Evolutionary conservation across 1,140 invertebrate species (phyloP), one percentile per base, ranked within the genome.

Genomic region (Geopemphigus sp.): DNA sequence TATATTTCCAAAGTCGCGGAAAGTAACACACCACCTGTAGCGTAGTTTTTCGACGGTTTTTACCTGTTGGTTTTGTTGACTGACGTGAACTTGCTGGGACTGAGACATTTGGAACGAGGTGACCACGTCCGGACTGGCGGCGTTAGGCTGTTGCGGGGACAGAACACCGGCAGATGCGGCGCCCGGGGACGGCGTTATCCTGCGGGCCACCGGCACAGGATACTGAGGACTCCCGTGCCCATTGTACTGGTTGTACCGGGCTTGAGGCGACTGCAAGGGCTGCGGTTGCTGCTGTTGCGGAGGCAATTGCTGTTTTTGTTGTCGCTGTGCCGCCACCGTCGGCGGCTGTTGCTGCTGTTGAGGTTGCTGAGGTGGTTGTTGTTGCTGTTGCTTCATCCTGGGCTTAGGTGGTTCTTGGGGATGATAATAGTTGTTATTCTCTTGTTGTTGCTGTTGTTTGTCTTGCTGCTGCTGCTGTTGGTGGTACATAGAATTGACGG

Each of bases 171-270:
- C 74, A 12, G 74, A 61, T 1, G 74, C 74, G 1, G 74, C 74
- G 0, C 74, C 74, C 15, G 74, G 74, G 1, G 74, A 78, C 22
- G 74, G 74, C 15, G 74, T 78, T 63, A 78, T 78, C 56, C 86
- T 86, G 0, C 84, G 83, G 2, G 86, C 87, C 86, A 61, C 87
- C 84, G 0, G 88, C 24, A 72, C 87, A 5, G 88, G 87, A 84
- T 91, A 89, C 17, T 91, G 90, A 5, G 90, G 89, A 81, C 89
- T 90, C 1, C 89, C 90, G 81, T 89, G 88, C 81, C 87, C 88
- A 39, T 78, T 78, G 45, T 61, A 78, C 74, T 78, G 74, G 22
- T 78, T 78, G 57, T 78, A 78, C 57, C 74, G 57, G 17, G 74
- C 61, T 22, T 78, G 74, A 0, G 74, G 74, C 1, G 74, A 78